These are phyloP conservation scores for Beaufortia kweichowensis DNA, from an alignment of 2,113 vertebrate genomes.

Conservation along the genomic window DNA sequence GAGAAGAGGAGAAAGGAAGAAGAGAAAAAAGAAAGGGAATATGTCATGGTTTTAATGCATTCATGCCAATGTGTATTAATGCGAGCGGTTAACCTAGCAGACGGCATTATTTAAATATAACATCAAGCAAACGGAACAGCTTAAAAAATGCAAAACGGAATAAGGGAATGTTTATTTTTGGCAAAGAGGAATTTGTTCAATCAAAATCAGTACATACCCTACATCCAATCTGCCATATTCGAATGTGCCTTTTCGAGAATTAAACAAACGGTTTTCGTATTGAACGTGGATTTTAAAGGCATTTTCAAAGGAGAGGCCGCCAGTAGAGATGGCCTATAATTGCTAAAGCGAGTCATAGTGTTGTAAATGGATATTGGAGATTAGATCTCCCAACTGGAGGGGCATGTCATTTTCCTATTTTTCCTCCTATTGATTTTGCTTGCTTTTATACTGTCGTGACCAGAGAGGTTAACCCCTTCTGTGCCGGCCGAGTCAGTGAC, in stretches of 20 bases:
- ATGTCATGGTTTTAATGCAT: constrained; percentile 65
- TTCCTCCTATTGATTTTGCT: constrained; percentile 78
- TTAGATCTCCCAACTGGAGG: constrained; percentile 79
- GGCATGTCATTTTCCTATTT: constrained; percentile 80
- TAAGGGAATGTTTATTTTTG: background rate
- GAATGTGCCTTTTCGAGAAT: constrained; percentile 47
- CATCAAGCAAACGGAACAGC: constrained; percentile 50
- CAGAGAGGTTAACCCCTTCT: constrained; percentile 67
- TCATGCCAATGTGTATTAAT: constrained; percentile 71
- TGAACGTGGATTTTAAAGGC: constrained; percentile 54
- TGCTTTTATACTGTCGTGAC: constrained; percentile 74
- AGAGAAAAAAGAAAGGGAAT: constrained; percentile 48
- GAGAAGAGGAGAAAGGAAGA: constrained; percentile 44
- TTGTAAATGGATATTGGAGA: constrained; percentile 81
- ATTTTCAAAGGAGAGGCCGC: constrained; percentile 55
- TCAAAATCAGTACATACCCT: constrained; percentile 37
- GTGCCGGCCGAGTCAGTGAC: constrained; percentile 55
- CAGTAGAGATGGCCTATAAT: constrained; percentile 55
- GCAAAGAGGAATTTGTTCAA: constrained; percentile 28
- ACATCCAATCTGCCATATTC: constrained; percentile 57
- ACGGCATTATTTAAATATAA: constrained; percentile 65
- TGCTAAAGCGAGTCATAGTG: constrained; percentile 69
- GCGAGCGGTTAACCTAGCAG: constrained; percentile 58
- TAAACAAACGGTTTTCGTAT: constrained; percentile 53
- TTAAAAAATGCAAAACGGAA: constrained; percentile 17